Evolutionary conservation across 64 coral and sea anemone species (phyloP).

Genomic region (Actinia equina): DNA sequence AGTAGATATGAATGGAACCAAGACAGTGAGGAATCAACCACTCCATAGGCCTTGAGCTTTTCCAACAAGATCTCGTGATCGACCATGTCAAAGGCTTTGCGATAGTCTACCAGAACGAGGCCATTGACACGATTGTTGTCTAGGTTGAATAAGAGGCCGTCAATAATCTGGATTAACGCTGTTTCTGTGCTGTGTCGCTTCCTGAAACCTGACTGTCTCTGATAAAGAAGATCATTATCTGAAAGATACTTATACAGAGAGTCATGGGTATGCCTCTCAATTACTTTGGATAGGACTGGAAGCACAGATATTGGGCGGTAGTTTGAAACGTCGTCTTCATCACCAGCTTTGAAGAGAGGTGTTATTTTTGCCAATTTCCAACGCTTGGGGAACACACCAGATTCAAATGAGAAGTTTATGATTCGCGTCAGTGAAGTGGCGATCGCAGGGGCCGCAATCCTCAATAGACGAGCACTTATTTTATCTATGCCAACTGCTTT

Average conservation of each 20-base stretch:
- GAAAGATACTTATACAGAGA: slow-evolving; percentile 11
- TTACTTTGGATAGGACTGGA: slow-evolving; percentile 15
- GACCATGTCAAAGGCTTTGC: slow-evolving; percentile 27
- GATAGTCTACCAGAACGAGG: background rate
- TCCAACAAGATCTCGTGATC: background rate
- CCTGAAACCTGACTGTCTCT: background rate
- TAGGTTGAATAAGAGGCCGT: slow-evolving; percentile 22
- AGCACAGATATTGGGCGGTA: slow-evolving; percentile 37
- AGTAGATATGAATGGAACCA: too few relatives aligned
- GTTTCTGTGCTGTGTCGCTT: slow-evolving; percentile 22
- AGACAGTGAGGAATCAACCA: background rate
- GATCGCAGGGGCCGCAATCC: slow-evolving; percentile 28
- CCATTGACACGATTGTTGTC: slow-evolving; percentile 19
- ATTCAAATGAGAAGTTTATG: background rate
- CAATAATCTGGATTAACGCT: slow-evolving; percentile 22
- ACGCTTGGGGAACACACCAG: background rate
- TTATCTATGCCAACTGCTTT: slow-evolving; percentile 41
- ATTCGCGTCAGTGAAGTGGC: background rate
- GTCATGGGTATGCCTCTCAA: slow-evolving; percentile 33
- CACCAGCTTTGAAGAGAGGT: slow-evolving; percentile 29
- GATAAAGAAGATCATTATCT: background rate
- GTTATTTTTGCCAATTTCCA: slow-evolving; percentile 35
- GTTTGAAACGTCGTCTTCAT: slow-evolving; percentile 18
- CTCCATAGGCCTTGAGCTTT: background rate
- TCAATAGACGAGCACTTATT: slow-evolving; percentile 15